Conservation (phyloP, 2,113 vertebrate species). For the Conger conger region DNA sequence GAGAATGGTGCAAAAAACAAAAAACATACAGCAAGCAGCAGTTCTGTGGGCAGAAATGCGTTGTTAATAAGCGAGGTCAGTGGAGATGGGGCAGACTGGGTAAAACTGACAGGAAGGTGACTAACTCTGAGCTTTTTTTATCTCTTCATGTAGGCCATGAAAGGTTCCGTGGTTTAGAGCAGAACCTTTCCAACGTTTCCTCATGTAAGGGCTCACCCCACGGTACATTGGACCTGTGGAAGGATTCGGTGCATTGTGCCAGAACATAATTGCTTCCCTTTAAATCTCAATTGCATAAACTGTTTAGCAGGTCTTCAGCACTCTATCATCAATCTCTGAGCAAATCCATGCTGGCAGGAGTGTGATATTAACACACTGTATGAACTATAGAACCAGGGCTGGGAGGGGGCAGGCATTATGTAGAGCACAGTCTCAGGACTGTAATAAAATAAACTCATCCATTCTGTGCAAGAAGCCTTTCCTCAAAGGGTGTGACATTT, state of each 20-base stretch:
- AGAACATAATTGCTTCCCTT: slow-evolving; percentile 6
- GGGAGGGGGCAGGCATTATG: not conserved
- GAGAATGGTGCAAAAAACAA: too few species aligned
- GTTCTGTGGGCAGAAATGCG: too few species aligned
- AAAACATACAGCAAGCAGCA: too few species aligned
- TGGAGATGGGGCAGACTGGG: too few species aligned
- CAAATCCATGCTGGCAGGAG: not conserved
- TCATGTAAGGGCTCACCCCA: slow-evolving; percentile 42
- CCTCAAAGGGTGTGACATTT: not conserved
- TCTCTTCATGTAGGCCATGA: slow-evolving; percentile 51
- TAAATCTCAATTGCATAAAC: not conserved
- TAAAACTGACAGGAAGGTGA: too few species aligned
- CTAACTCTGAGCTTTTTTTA: slow-evolving; percentile 52
- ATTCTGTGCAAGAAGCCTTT: not conserved
- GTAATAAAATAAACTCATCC: not conserved
- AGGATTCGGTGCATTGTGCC: slow-evolving; percentile 16
- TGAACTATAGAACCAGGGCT: not conserved
- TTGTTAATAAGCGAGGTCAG: too few species aligned
- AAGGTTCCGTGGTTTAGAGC: slow-evolving; percentile 36
- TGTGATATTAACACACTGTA: not conserved
- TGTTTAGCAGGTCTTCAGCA: not conserved
- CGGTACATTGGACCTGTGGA: slow-evolving; percentile 32
- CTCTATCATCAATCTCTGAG: not conserved
- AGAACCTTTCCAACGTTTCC: slow-evolving; percentile 20
- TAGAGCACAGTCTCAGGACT: not conserved